Evolutionary conservation across 2,797 vertebrate genomes (phyloP), one percentile per base, ranked within the genome.

Genomic region (Spheniscus humboldti): DNA sequence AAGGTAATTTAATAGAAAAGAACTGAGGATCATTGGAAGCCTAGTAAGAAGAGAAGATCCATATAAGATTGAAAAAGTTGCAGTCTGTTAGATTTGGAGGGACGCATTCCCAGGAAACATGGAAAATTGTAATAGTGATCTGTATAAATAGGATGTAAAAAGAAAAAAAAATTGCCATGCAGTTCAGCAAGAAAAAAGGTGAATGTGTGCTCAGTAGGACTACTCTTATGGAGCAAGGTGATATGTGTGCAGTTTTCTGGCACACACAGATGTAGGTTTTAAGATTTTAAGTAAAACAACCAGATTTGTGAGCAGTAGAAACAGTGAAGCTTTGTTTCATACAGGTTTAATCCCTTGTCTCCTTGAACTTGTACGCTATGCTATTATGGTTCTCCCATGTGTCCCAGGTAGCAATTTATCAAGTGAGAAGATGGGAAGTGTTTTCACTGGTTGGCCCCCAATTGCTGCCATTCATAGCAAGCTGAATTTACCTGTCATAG

Each of bases 361-460:
- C 27, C 27, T 56, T 63, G 28, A 39, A 43, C 63, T 8, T 17
- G 35, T 63, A 1, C 0, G 0, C 12, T 62, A 0, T 79, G 52
- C 37, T 22, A 5, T 80, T 87, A 13, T 2, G 37, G 31, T 81
- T 78, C 31, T 63, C 24, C 24, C 2, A 0, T 22, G 16, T 76
- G 18, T 74, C 27, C 62, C 53, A 18, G 12, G 12, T 41, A 80
- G 52, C 2, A 6, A 2, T 76, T 85, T 39, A 25, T 57, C 47
- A 55, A 30, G 8, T 79, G 41, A 72, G 64, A 75, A 56, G 33
- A 23, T 35, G 14, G 27, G 68, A 64, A 39, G 3, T 31, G 11
- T 83, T 79, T 82, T 88, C 43, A 22, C 23, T 67, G 12, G 3
- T 52, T 71, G 33, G 2, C 3, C 18, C n/a, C 0, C 9, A 59